A percentile compares a stretch with the other conserved stretches of the same genome.
These are phyloP conservation scores for Drosophila putrida DNA, from an alignment of 2,888 invertebrate genomes.

Conservation along the genomic window DNA sequence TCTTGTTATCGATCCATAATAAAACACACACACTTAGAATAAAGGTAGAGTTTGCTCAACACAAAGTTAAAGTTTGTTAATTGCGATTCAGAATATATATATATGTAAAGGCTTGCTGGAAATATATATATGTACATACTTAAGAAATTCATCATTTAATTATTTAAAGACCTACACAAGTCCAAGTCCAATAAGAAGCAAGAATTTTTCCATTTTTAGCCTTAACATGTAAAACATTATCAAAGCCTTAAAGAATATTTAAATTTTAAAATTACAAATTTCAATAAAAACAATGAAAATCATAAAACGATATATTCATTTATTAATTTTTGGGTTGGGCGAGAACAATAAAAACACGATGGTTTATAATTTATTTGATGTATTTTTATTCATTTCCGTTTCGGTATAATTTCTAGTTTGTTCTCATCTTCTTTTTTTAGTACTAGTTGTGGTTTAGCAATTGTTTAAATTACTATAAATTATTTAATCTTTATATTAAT, in stretches of 20 bases:
- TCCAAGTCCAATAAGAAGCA: slow-evolving; percentile 57
- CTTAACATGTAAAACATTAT: slow-evolving; percentile 75
- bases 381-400: slow-evolving; percentile 82
- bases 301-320: background rate
- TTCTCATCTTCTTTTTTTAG: slow-evolving; percentile 74
- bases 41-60: slow-evolving; percentile 59
- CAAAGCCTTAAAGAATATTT: slow-evolving; percentile 77
- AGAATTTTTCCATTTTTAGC: slow-evolving; percentile 75
- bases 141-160: slow-evolving; percentile 34
- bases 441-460: slow-evolving; percentile 78
- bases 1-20: slow-evolving; percentile 57
- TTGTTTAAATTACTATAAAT: slow-evolving; percentile 80
- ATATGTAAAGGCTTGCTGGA: slow-evolving; percentile 10
- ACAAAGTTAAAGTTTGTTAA: slow-evolving; percentile 65
- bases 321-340: background rate
- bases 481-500: slow-evolving; percentile 73
- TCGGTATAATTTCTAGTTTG: slow-evolving; percentile 84
- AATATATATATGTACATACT: slow-evolving; percentile 23
- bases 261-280: slow-evolving; percentile 74
- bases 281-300: slow-evolving; percentile 65
- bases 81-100: slow-evolving; percentile 37
- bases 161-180: slow-evolving; percentile 51
- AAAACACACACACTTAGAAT: slow-evolving; percentile 58
- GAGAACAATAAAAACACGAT: background rate
- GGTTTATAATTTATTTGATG: slow-evolving; percentile 68